Percentiles rank a stretch among this genome's conserved stretches.
Conservation (phyloP, 1,140 invertebrate species). For the Brachionus asplanchnoidis region DNA sequence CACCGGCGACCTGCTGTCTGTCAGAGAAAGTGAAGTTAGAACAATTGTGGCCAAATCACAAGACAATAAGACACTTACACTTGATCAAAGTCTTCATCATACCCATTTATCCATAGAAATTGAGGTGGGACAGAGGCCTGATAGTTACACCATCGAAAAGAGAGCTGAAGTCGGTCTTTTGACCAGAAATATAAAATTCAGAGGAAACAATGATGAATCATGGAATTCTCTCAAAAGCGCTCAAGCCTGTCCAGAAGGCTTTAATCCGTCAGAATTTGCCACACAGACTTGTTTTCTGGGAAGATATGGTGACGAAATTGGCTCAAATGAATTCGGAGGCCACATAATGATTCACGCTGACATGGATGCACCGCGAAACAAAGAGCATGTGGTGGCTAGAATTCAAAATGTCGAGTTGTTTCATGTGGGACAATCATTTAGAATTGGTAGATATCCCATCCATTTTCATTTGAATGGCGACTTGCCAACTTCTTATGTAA, state of each 20-base stretch:
- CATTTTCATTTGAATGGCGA: slow-evolving; percentile 53
- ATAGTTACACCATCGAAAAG: slow-evolving; percentile 7
- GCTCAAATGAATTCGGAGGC: slow-evolving; percentile 51
- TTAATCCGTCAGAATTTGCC: slow-evolving; percentile 52
- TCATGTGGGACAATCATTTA: slow-evolving; percentile 52
- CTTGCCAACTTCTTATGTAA: slow-evolving; percentile 50
- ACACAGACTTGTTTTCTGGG: slow-evolving; percentile 53
- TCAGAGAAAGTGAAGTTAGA: slow-evolving; percentile 46
- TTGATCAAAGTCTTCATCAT: slow-evolving; percentile 46
- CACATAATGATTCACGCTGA: slow-evolving; percentile 49
- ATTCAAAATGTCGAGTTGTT: slow-evolving; percentile 42
- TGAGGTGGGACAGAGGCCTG: neutral
- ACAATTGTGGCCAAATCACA: slow-evolving; percentile 46
- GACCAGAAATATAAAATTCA: slow-evolving; percentile 42
- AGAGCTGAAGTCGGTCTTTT: slow-evolving; percentile 45
- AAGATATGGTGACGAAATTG: slow-evolving; percentile 49
- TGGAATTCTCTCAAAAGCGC: slow-evolving; percentile 43
- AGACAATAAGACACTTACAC: slow-evolving; percentile 47
- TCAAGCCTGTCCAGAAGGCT: slow-evolving; percentile 49
- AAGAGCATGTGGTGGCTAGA: neutral
- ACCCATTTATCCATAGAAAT: slow-evolving; percentile 38
- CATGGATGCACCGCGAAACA: slow-evolving; percentile 20
- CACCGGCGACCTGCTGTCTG: slow-evolving; percentile 47
- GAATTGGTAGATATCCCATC: slow-evolving; percentile 54
- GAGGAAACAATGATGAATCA: slow-evolving; percentile 43